Percentiles rank a stretch among this genome's conserved stretches.
These are phyloP conservation scores for Caracal caracal DNA, from an alignment of 2,113 vertebrate species.

Conservation along the genomic window DNA sequence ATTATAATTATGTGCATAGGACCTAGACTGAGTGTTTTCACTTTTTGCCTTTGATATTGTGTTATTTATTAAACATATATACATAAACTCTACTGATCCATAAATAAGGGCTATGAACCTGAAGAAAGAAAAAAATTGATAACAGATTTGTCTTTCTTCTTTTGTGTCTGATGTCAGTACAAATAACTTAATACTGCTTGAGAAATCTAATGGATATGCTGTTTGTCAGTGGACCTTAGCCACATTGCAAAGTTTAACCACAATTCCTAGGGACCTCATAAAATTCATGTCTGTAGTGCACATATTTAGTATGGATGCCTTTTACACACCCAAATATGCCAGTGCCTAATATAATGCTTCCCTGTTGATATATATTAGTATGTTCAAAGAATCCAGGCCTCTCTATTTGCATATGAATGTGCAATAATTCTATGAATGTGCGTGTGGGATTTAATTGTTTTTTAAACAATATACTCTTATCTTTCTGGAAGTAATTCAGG, in stretches of 20 bases:
- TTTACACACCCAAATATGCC: constrained; percentile 37
- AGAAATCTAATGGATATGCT: background rate
- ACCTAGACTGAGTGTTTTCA: background rate
- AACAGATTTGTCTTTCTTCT: background rate
- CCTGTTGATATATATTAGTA: constrained; percentile 72
- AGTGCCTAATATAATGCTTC: background rate
- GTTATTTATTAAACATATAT: background rate
- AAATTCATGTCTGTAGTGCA: background rate
- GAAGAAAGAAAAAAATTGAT: background rate
- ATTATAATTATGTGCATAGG: background rate
- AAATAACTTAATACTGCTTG: background rate
- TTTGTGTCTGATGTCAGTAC: constrained; percentile 20
- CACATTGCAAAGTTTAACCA: background rate
- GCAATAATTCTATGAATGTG: constrained; percentile 87
- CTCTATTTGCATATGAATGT: constrained; percentile 87
- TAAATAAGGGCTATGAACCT: background rate
- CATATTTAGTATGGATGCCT: background rate
- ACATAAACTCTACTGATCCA: background rate
- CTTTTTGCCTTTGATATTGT: background rate
- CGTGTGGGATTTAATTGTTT: constrained; percentile 86
- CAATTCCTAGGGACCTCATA: background rate
- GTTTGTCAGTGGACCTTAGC: background rate
- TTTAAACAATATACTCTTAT: constrained; percentile 89
- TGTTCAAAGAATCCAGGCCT: constrained; percentile 80
- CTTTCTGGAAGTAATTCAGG: constrained; percentile 87